Evolutionary conservation across 2,113 vertebrate genomes (phyloP).

Genomic region (Myocastor coypus): DNA sequence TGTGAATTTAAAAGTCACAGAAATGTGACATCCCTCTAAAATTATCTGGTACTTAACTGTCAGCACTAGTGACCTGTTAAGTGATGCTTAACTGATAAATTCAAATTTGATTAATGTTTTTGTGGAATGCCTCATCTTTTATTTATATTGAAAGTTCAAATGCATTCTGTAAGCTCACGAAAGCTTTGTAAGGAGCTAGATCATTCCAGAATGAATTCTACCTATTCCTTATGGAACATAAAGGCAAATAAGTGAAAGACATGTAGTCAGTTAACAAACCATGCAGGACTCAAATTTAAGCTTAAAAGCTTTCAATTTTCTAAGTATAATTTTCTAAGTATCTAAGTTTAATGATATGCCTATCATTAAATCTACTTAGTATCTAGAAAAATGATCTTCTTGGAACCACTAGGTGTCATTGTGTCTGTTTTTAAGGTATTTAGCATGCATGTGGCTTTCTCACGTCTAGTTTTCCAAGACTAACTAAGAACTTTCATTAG

Average conservation of each 20-base stretch:
- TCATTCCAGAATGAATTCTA: not conserved
- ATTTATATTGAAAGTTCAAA: conserved; percentile 49
- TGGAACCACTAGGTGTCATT: conserved; percentile 87
- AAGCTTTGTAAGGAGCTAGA: conserved; percentile 15
- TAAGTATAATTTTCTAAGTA: not conserved
- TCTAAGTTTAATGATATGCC: too few species aligned
- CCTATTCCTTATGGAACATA: not conserved
- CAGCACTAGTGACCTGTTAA: conserved; percentile 19
- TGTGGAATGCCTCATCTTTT: not conserved
- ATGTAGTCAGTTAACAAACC: not conserved
- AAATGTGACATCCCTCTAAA: conserved; percentile 13
- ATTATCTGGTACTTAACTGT: conserved; percentile 32
- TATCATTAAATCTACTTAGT: not conserved
- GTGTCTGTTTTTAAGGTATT: conserved; percentile 80
- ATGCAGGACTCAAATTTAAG: not conserved
- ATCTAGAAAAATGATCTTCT: conserved; percentile 51
- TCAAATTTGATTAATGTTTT: conserved; percentile 42
- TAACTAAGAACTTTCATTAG: conserved; percentile 69
- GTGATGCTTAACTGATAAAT: conserved; percentile 36
- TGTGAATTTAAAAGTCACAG: conserved; percentile 34
- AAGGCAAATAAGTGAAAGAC: conserved; percentile 33
- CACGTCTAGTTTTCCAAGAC: conserved; percentile 39
- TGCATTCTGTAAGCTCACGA: conserved; percentile 1
- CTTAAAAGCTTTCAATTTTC: conserved; percentile 8
- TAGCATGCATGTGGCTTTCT: not conserved